Base-by-base conservation (phyloP, 2,797 vertebrate species). In the Sebastes reedi region DNA sequence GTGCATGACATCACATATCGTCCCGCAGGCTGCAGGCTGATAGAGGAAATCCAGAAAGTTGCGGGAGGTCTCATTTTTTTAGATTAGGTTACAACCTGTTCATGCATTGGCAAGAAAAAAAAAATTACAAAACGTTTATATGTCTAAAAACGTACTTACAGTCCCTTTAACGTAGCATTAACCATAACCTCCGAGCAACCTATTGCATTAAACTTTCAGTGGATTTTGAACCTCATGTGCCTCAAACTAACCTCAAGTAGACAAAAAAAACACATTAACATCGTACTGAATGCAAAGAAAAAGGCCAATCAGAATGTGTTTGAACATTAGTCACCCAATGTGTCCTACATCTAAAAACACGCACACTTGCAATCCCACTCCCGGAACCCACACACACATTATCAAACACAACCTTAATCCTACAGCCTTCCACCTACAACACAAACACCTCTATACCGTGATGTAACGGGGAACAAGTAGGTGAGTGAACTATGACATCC, bases 331-430 rank as follows among this genome's bases (percentile, higher is more conserved):
- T 59, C 8, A 56, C 29, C 39, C 6, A 56, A 42, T 58, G n/a
- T 42, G 32, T 9, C 9, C 16, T 18, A 29, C 16, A 5, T 54
- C 34, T 29, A 5, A 65, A 67, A 67, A 36, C 56, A 4, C 4
- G 7, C 46, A 29, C 25, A 16, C 55, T 54, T n/a, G 8, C 24
- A 61, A 50, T 20, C 39, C 50, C 58, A 72, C 29, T 36, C 29
- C 2, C 2, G 25, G 6, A 66, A 56, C 59, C 65, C 58, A 72
- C 75, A 67, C 50, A 58, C 10, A 9, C 71, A 54, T 64, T 46
- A 58, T 67, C 62, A 67, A 72, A 74, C n/a, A 61, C 34, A 62
- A 60, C 29, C 4, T 52, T 22, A 54, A 54, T 75, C 55, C 52
- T 34, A 18, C 70, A 30, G 12, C 64, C 27, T n/a, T 42, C 14